Base-by-base conservation (phyloP, 2,797 vertebrate genomes). In the Fistularia tabacaria region DNA sequence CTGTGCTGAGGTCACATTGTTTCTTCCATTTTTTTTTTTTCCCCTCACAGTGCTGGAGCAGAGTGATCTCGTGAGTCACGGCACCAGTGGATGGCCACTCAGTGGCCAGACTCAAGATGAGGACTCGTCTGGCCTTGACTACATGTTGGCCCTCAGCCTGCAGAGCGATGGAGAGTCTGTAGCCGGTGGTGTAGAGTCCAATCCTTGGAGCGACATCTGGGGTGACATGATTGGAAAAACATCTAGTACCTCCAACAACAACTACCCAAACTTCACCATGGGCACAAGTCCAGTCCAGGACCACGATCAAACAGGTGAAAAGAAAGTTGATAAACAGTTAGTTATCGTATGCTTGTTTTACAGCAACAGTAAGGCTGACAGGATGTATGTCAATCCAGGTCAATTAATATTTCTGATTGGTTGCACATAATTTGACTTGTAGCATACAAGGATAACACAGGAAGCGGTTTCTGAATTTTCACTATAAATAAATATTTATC, bases 101-200 rank as follows among this genome's bases (percentile, higher is more conserved):
- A 57, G 65, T 5, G 74, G 60, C 13, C 71, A 68, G 0, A 60
- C 83, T 6, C 54, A 68, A 4, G 87, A 86, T 7, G 92, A 93
- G n/a, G 91, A 92, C 53, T 87, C 83, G 0, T 86, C 88, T 2
- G 88, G 91, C 52, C 84, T 95, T 66, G 94, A 97, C 85, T 95
- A 95, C 69, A 90, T 93, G 81, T 60, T 95, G 89, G 94, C 95
- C 56, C 91, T 96, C 10, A 96, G 94, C 80, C 86, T 95, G 42
- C 93, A 96, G 61, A 90, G 66, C 14, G 93, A 94, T 53, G 82
- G 82, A 38, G 82, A 84, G 6, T 60, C 82, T n/a, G 59, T 73
- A 51, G 68, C 87, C 64, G 77, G 91, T 84, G 92, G 86, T 47
- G n/a, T 76, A 25, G 37, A 87, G 14, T 73, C 82, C 7, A 88